Evolutionary conservation across 2,797 vertebrate species (phyloP).

Genomic region (Delichon dasypus): DNA sequence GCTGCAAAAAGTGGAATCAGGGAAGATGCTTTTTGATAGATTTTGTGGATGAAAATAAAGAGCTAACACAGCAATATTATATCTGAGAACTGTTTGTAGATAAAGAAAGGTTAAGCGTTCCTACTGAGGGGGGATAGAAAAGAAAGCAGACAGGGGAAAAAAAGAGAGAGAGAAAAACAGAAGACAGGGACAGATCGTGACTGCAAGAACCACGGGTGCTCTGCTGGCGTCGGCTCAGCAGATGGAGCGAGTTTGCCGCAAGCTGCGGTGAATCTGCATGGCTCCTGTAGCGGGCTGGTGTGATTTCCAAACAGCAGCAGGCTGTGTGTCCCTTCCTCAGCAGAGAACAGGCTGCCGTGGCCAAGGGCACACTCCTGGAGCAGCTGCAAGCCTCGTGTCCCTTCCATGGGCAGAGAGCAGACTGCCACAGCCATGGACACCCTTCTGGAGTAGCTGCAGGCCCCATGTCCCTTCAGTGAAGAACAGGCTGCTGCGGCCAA

Average conservation of each 20-base stretch:
- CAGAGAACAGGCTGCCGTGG: rapidly evolving
- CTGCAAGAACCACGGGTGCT: rapidly evolving
- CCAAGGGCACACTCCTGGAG: too few species aligned
- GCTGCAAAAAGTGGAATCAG: rapidly evolving
- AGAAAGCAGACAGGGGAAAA: not conserved
- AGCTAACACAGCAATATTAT: rapidly evolving
- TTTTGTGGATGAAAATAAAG: rapidly evolving
- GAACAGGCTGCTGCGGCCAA: not conserved
- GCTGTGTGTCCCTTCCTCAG: rapidly evolving
- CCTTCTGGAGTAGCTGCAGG: not conserved
- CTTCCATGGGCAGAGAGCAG: not conserved
- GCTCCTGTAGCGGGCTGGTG: not conserved
- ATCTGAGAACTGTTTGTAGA: not conserved
- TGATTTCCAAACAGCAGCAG: not conserved
- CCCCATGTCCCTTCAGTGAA: too few species aligned
- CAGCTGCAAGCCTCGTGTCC: not conserved
- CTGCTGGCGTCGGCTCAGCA: not conserved
- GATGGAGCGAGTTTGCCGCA: too few species aligned
- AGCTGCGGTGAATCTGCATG: rapidly evolving
- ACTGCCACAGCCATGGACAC: not conserved
- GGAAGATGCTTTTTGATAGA: not conserved
- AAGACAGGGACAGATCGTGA: not conserved
- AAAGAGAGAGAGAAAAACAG: not conserved
- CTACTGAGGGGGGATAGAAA: rapidly evolving
- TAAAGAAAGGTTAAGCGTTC: not conserved